phyloP scores from a whole-genome alignment of 2,113 vertebrate genomes.

The Anguilla japonica region DNA sequence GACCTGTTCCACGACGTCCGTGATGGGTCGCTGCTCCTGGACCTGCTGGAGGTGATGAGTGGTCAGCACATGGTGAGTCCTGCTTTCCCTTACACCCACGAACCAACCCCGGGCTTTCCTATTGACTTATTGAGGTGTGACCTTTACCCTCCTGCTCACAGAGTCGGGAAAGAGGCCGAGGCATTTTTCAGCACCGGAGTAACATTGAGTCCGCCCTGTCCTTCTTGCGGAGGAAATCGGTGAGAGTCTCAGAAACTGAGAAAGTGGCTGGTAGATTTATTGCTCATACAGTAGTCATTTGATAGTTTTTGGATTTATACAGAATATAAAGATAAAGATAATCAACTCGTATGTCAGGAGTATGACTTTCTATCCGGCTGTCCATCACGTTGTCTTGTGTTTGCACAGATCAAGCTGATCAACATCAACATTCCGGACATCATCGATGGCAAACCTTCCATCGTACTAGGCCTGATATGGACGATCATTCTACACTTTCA shows the following conservation, averaged over 20 bases:
- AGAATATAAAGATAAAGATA: background rate
- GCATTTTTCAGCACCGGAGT: conserved; percentile 86
- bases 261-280: background rate
- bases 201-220: conserved; percentile 88
- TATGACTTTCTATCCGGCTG: background rate
- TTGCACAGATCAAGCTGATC: conserved; percentile 87
- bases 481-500: conserved; percentile 96
- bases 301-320: conserved; percentile 43
- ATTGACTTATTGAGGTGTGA: background rate
- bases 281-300: conserved; percentile 28
- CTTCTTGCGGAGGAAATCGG: conserved; percentile 85
- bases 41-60: conserved; percentile 93
- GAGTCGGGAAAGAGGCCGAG: conserved; percentile 85
- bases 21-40: conserved; percentile 83
- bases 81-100: background rate
- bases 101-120: background rate
- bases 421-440: conserved; percentile 97
- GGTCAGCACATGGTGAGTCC: conserved; percentile 83
- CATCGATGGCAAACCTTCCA: conserved; percentile 90
- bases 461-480: conserved; percentile 96
- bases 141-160: conserved; percentile 54
- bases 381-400: conserved; percentile 1
- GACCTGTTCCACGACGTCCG: conserved; percentile 87
- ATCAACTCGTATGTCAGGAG: background rate
- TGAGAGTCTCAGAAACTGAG: conserved; percentile 57